Base-by-base conservation (phyloP, 2,888 invertebrate genomes). In the Tuberolachnus salignus region DNA sequence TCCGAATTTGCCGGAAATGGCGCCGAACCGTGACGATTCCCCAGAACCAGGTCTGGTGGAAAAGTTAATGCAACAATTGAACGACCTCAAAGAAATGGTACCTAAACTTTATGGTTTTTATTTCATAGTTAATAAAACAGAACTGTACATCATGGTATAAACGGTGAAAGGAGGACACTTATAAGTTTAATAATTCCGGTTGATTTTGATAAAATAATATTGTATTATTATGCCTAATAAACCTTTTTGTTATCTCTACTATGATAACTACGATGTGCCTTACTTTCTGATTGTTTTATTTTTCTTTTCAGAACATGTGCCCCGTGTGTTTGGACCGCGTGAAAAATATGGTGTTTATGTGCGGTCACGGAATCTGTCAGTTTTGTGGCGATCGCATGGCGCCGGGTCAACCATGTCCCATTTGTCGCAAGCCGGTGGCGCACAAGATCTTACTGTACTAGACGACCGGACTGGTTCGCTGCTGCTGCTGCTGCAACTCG, bases 371-470 rank as follows among this genome's bases (percentile, higher is more conserved):
- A 83, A 94, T 97, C 82, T 98, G 98, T 86, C 98, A 98, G 88
- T 95, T 97, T 93, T 98, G 98, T 86, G 97, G 98, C 46, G 98
- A 98, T 88, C 92, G 96, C 84, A 97, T 98, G 91, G 91, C 93
- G 81, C n/a, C 73, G 42, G 73, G 63, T 4, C 78, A 78, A 67
- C 97, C 97, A 84, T 98, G 98, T 85, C 98, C 98, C 49, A 98
- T 98, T 85, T 98, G 98, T 86, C 91, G 98, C 83, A 98, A 98
- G 88, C 92, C 94, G 80, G 97, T 98, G 78, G 97, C 97, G 86
- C 97, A 97, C 85, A 90, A 97, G 81, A 98, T 98, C 85, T 88
- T 98, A 71, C 44, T 74, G 2, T 74, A 74, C 13, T 74, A 74
- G 23, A 71, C 16, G 34, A 34, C 26, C 14, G 16, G 10, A 34